phyloP scores from a whole-genome alignment of 2,113 vertebrate species.

The Festucalex cinctus region DNA sequence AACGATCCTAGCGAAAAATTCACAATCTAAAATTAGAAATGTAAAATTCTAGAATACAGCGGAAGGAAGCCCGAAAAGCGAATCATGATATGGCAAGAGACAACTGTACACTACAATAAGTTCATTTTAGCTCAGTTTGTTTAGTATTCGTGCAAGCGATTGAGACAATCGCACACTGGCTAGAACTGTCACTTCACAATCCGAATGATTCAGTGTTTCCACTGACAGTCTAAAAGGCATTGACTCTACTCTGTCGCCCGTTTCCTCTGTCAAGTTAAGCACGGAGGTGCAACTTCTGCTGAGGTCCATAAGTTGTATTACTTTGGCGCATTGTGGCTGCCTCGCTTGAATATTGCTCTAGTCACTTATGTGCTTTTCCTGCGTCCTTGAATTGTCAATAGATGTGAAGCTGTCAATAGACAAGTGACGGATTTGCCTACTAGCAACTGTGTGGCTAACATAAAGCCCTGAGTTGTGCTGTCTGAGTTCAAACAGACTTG shows the following conservation, averaged over 20 bases:
- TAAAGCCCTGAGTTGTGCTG: neutral
- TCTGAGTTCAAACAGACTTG: neutral
- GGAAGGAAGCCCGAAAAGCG: neutral
- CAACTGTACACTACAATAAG: neutral
- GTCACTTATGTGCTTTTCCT: neutral
- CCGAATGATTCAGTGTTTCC: neutral
- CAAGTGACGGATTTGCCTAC: neutral
- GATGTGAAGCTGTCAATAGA: neutral
- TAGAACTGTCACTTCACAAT: neutral
- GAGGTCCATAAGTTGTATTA: neutral
- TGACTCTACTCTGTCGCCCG: too few species aligned
- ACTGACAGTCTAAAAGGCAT: neutral
- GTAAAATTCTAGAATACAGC: neutral
- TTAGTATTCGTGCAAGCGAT: neutral
- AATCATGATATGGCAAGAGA: neutral
- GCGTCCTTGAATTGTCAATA: neutral
- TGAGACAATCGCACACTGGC: neutral
- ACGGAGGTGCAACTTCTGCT: neutral
- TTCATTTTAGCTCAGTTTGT: neutral
- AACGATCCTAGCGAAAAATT: too few species aligned
- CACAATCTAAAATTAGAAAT: neutral
- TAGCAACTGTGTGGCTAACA: neutral
- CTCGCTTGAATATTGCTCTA: neutral
- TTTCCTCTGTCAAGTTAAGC: neutral
- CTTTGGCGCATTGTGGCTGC: neutral